A percentile compares a stretch with the other conserved stretches of the same genome.
Evolutionary conservation across 2,113 vertebrate genomes (phyloP).

Genomic region (Takifugu bimaculatus): DNA sequence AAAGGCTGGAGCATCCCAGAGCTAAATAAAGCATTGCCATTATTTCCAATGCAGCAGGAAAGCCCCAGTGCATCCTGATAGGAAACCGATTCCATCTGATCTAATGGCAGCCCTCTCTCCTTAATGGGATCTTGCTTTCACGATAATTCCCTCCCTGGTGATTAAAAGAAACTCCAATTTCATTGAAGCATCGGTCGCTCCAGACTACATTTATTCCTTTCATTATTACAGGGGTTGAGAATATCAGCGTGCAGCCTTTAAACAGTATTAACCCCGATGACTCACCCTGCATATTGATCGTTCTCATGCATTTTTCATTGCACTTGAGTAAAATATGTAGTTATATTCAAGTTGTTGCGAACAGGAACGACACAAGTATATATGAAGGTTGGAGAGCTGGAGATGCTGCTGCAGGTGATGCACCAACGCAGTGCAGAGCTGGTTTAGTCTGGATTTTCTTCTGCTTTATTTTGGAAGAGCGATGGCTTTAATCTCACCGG

Average conservation of each 20-base stretch:
- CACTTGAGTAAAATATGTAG: neutral
- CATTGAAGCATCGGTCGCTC: neutral
- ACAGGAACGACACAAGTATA: neutral
- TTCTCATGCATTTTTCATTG: neutral
- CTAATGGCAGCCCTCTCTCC: slow-evolving; percentile 18
- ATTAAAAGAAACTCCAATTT: slow-evolving; percentile 30
- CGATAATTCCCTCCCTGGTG: slow-evolving; percentile 38
- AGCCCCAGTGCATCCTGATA: slow-evolving; percentile 15
- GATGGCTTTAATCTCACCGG: slow-evolving; percentile 1
- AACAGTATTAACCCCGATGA: slow-evolving; percentile 9
- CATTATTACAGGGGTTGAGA: slow-evolving; percentile 2
- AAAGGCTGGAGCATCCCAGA: neutral
- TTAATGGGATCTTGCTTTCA: slow-evolving; percentile 37
- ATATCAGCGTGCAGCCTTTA: slow-evolving; percentile 8
- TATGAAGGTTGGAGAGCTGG: neutral
- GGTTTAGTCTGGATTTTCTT: neutral
- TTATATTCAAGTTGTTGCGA: neutral
- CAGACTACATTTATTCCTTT: slow-evolving; percentile 1
- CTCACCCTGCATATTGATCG: slow-evolving; percentile 4
- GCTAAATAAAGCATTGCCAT: slow-evolving; percentile 10
- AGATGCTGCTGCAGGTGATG: neutral
- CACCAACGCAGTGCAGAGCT: neutral
- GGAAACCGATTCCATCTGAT: slow-evolving; percentile 24
- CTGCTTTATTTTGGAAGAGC: neutral
- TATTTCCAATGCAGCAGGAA: neutral